A percentile compares a stretch with the other conserved stretches of the same genome.
phyloP scores from a whole-genome alignment of 2,888 invertebrate species.

The Amblyteles armatorius region DNA sequence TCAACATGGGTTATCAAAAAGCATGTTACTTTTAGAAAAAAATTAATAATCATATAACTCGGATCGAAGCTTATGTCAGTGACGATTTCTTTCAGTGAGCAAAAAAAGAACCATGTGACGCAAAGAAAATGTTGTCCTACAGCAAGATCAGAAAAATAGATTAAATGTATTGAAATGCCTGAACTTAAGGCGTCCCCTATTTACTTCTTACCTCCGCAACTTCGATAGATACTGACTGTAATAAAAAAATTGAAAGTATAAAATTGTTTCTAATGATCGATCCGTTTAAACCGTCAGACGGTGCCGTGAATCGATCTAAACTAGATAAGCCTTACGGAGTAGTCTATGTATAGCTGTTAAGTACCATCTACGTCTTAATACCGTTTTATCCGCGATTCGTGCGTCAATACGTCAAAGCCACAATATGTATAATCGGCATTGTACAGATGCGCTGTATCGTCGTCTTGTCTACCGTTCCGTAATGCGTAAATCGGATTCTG shows the following conservation, averaged over 20 bases:
- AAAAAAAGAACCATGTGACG: neutral
- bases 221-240: neutral
- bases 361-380: neutral
- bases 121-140: neutral
- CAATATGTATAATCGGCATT: neutral
- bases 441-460: neutral
- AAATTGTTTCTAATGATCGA: neutral
- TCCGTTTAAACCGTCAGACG: conserved; percentile 3
- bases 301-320: neutral
- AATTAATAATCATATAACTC: neutral
- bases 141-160: neutral
- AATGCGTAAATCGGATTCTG: neutral
- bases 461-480: neutral
- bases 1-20: neutral
- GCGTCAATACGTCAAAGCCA: too few species aligned
- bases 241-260: too few species aligned
- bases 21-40: neutral
- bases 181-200: neutral
- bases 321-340: too few species aligned
- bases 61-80: neutral
- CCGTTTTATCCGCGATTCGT: too few species aligned
- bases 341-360: neutral
- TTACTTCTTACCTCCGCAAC: neutral
- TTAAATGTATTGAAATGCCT: neutral
- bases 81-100: too few species aligned